phyloP scores from a whole-genome alignment of 2,113 vertebrate genomes.

The Ifrita kowaldi region DNA sequence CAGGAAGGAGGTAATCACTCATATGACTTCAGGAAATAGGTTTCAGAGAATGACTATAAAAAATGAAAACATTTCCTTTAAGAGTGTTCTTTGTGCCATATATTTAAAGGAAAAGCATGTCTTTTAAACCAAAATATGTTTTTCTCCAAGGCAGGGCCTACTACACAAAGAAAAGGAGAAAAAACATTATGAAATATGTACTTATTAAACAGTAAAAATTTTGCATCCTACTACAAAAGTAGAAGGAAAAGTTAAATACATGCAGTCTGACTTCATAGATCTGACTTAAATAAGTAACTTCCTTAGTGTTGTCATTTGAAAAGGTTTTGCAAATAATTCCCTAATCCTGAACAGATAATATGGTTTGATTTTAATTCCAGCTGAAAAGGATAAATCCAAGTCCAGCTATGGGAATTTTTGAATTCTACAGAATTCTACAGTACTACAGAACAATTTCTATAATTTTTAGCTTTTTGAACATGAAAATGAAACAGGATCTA shows the following conservation, averaged over 20 bases:
- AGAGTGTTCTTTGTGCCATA: neutral
- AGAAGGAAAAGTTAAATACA: neutral
- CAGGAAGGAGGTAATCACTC: neutral
- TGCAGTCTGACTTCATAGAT: neutral
- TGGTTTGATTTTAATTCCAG: neutral
- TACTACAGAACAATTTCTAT: neutral
- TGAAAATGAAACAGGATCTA: neutral
- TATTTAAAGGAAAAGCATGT: neutral
- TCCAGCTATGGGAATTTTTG: neutral
- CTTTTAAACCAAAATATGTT: neutral
- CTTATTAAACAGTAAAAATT: neutral
- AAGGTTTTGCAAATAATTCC: neutral
- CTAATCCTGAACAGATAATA: neutral
- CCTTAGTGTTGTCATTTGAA: neutral
- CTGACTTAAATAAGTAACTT: neutral
- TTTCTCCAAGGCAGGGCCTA: neutral
- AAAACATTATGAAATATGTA: neutral
- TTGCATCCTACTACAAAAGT: neutral
- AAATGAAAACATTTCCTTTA: neutral
- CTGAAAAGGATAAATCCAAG: neutral
- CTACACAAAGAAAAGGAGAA: neutral
- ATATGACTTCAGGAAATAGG: neutral
- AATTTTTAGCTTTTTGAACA: neutral
- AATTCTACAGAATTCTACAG: no score
- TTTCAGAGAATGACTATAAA: neutral